Evolutionary conservation across 1,140 invertebrate genomes (phyloP).

Genomic region (Halyomorpha halys): DNA sequence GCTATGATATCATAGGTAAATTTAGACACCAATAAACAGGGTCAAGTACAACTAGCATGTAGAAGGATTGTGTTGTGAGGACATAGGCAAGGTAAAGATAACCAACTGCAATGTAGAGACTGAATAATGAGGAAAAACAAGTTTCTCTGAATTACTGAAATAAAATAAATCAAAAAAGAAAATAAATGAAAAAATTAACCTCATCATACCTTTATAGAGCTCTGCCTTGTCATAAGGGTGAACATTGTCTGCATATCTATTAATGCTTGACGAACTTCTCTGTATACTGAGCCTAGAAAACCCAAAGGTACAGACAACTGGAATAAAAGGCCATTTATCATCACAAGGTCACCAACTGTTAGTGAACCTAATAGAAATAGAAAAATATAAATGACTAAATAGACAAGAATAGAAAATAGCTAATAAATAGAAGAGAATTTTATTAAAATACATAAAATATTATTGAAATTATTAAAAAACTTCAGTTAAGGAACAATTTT

Average conservation of each 20-base stretch:
- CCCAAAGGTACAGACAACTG: constrained; percentile 95
- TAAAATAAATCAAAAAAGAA: not conserved
- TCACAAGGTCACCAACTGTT: constrained; percentile 96
- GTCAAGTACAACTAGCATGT: too few relatives aligned
- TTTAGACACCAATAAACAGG: too few relatives aligned
- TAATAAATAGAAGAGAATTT: too few relatives aligned
- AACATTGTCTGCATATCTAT: constrained; percentile 99
- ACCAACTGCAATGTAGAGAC: too few relatives aligned
- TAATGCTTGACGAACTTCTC: constrained; percentile 91
- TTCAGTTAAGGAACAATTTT: too few relatives aligned
- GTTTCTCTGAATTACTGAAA: not conserved
- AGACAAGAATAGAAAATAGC: too few relatives aligned
- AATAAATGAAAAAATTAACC: not conserved
- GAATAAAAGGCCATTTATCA: constrained; percentile 97
- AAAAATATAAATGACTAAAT: too few relatives aligned
- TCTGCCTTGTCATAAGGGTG: constrained; percentile 73
- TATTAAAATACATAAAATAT: too few relatives aligned
- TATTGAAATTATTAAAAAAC: too few relatives aligned
- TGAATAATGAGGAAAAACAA: not conserved
- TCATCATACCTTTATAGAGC: constrained; percentile 56
- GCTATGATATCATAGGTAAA: too few relatives aligned
- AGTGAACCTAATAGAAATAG: constrained; percentile 53
- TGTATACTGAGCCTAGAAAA: constrained; percentile 93
- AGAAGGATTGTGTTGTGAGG: too few relatives aligned
- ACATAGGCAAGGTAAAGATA: too few relatives aligned